A percentile compares a stretch with the other conserved stretches of the same genome.
These are phyloP conservation scores for Bergia sp. DNA, from an alignment of 92 coral and sea anemone genomes.

Conservation along the genomic window DNA sequence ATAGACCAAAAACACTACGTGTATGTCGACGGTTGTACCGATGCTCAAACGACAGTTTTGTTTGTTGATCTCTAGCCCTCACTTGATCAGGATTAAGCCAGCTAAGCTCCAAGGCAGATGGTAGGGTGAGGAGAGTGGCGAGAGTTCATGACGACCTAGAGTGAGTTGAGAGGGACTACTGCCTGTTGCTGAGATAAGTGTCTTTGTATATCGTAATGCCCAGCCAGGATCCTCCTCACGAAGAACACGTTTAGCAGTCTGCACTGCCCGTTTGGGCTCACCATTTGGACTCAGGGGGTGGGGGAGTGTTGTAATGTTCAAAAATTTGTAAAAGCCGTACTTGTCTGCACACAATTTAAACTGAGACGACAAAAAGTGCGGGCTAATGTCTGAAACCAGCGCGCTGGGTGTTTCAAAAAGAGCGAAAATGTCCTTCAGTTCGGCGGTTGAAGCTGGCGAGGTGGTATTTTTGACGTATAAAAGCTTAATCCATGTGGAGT, in stretches of 20 bases:
- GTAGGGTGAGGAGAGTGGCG: not conserved
- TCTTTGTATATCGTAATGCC: not conserved
- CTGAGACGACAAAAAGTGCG: slow-evolving; percentile 48
- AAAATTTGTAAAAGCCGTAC: slow-evolving; percentile 47
- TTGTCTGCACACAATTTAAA: slow-evolving; percentile 38
- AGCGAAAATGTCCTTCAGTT: slow-evolving; percentile 64
- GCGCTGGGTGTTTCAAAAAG: slow-evolving; percentile 62
- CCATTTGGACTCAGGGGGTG: too few relatives aligned
- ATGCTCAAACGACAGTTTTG: slow-evolving; percentile 1
- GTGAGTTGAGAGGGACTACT: slow-evolving; percentile 11
- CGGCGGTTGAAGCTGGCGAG: slow-evolving; percentile 37
- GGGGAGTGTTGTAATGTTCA: slow-evolving; percentile 17
- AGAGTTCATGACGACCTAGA: slow-evolving; percentile 3
- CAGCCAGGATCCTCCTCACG: not conserved
- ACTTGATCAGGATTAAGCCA: slow-evolving; percentile 2
- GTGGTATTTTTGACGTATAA: slow-evolving; percentile 42
- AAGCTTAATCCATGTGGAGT: slow-evolving; percentile 50
- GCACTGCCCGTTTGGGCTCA: not conserved
- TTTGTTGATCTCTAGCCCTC: slow-evolving; percentile 11
- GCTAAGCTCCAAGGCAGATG: slow-evolving; percentile 12
- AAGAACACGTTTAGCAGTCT: not conserved
- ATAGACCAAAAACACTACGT: not conserved
- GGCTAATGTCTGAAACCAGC: slow-evolving; percentile 52
- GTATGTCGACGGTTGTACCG: not conserved
- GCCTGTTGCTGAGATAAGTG: not conserved